Percentiles rank a stretch among this genome's conserved stretches.
Conservation (phyloP, 1,140 invertebrate genomes). For the Magallana gigas region DNA sequence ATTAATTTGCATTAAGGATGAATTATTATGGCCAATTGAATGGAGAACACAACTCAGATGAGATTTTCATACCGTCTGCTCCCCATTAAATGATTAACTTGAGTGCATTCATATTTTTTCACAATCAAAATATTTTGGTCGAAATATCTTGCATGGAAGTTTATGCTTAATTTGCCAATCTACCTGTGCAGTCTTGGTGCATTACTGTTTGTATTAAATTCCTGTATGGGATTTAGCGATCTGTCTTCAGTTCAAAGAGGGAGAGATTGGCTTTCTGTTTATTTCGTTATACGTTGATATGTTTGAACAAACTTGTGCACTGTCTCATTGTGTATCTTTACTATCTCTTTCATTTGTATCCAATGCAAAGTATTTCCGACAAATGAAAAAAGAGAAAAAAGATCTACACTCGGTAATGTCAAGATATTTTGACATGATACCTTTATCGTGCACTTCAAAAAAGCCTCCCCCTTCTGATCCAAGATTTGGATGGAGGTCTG, state of each 20-base stretch:
- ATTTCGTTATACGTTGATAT: neutral
- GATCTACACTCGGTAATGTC: slow-evolving; percentile 16
- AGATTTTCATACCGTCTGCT: neutral
- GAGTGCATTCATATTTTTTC: neutral
- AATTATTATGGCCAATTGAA: slow-evolving; percentile 23
- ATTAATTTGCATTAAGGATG: slow-evolving; percentile 13
- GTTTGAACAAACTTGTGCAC: neutral
- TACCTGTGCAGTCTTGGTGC: slow-evolving; percentile 17
- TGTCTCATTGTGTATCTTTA: slow-evolving; percentile 22
- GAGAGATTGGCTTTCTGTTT: slow-evolving; percentile 21
- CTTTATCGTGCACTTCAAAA: slow-evolving; percentile 30
- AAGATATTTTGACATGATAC: slow-evolving; percentile 36
- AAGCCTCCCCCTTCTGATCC: neutral
- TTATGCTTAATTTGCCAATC: neutral
- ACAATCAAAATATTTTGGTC: neutral
- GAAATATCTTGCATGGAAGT: neutral
- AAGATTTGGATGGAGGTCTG: slow-evolving; percentile 21
- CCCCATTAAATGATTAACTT: neutral
- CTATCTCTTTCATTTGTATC: slow-evolving; percentile 24
- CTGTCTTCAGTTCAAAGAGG: slow-evolving; percentile 17
- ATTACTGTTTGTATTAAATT: neutral
- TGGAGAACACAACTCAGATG: neutral
- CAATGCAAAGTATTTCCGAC: neutral
- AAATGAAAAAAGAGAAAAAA: neutral
- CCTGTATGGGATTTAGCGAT: neutral